These are phyloP conservation scores for Calephelis perditalis DNA, from an alignment of 2,888 invertebrate genomes.

Conservation along the genomic window DNA sequence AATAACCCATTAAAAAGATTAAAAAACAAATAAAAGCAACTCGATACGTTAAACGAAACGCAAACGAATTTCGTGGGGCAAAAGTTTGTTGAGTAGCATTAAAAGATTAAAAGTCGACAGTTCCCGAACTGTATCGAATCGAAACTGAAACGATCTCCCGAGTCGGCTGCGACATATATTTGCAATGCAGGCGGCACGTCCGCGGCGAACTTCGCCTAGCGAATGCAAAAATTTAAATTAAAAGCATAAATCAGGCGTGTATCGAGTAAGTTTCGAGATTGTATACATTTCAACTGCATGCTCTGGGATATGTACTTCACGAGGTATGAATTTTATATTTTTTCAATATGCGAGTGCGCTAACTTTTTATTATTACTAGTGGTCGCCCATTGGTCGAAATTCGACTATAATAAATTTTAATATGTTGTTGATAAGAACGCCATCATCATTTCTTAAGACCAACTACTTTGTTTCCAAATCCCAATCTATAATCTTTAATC, in stretches of 20 bases:
- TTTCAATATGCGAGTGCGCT: not conserved
- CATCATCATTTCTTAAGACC: no score
- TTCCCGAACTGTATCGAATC: conserved; percentile 68
- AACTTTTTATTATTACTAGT: not conserved
- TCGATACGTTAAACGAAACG: conserved; percentile 27
- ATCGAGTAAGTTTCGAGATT: conserved; percentile 75
- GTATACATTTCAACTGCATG: conserved; percentile 66
- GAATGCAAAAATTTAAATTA: conserved; percentile 80
- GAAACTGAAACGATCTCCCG: conserved; percentile 63
- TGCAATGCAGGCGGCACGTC: conserved; percentile 75
- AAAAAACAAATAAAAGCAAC: conserved; percentile 40
- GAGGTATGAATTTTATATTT: conserved; percentile 30
- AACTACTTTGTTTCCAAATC: no score
- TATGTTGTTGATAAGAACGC: no score
- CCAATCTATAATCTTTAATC: no score
- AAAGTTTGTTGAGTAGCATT: conserved; percentile 73
- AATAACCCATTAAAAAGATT: conserved; percentile 24
- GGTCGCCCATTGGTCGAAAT: no score
- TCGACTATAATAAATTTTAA: no score
- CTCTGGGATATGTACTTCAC: conserved; percentile 45
- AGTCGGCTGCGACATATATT: conserved; percentile 67
- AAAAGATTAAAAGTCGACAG: conserved; percentile 76
- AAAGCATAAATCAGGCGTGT: conserved; percentile 78
- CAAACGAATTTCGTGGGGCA: conserved; percentile 42
- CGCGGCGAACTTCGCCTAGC: conserved; percentile 68